Percentiles rank a stretch among this genome's conserved stretches.
Conservation (phyloP, 1,140 invertebrate species). For the Drosophila sproati region DNA sequence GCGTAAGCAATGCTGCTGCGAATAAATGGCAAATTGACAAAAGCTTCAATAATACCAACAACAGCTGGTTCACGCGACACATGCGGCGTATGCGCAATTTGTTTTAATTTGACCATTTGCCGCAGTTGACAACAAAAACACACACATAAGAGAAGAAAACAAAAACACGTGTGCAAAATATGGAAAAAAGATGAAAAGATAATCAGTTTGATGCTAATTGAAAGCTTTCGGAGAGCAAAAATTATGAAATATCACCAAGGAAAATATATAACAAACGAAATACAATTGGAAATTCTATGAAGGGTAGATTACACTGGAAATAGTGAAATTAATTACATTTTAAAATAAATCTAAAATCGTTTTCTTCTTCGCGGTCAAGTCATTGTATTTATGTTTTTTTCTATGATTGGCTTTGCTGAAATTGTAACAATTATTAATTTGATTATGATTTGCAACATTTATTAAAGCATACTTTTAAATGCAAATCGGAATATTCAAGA, state of each 20-base stretch:
- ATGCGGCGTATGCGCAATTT: constrained; percentile 20
- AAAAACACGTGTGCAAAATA: constrained; percentile 9
- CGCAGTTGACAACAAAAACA: background rate
- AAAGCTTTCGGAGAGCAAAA: constrained; percentile 1
- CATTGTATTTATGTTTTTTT: too few relatives aligned
- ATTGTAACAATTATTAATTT: background rate
- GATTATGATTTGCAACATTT: background rate
- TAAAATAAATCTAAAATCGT: too few relatives aligned
- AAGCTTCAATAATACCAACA: constrained; percentile 10
- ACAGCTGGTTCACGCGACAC: constrained; percentile 12
- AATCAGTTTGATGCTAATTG: background rate
- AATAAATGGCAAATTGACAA: background rate
- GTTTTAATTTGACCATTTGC: background rate
- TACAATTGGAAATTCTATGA: background rate
- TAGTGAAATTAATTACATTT: background rate
- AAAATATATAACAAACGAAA: background rate
- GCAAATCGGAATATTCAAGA: too few relatives aligned
- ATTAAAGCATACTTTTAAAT: constrained; percentile 2
- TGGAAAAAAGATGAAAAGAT: background rate
- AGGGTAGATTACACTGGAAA: background rate
- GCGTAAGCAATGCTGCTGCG: background rate
- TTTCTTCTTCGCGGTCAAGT: too few relatives aligned
- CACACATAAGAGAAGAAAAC: background rate
- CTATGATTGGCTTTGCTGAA: too few relatives aligned
- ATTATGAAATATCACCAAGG: background rate